Conservation (phyloP, 2,888 invertebrate genomes). For the Epinotia demarniana region DNA sequence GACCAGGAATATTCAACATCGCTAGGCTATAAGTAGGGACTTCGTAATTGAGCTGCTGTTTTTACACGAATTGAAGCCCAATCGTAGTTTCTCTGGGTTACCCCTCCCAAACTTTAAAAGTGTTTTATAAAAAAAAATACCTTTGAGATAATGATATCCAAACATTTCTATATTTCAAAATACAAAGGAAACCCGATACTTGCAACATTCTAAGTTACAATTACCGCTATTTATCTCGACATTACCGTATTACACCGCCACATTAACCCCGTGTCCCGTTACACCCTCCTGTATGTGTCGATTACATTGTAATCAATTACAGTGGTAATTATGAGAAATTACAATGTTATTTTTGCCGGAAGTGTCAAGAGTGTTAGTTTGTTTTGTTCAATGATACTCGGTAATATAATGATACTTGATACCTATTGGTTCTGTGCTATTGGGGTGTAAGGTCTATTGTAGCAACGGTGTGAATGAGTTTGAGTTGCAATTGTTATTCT, state of each 20-base stretch:
- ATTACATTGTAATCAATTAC: conserved; percentile 32
- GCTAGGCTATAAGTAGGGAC: background rate
- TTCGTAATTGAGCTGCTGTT: background rate
- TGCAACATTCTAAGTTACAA: conserved; percentile 25
- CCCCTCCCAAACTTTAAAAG: background rate
- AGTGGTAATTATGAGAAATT: conserved; percentile 29
- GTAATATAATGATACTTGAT: conserved; percentile 24
- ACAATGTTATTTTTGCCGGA: conserved; percentile 32
- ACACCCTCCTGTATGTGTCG: conserved; percentile 21
- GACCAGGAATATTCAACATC: background rate
- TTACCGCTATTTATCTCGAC: conserved; percentile 14
- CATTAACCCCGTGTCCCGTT: conserved; percentile 12
- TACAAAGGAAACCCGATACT: conserved; percentile 20
- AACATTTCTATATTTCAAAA: conserved; percentile 2
- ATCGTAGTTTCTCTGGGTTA: background rate
- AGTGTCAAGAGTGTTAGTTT: conserved; percentile 27
- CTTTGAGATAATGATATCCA: background rate
- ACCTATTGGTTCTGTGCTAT: too few species aligned
- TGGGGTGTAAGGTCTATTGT: conserved; percentile 16
- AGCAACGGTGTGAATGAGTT: conserved; percentile 27
- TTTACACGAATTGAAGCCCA: background rate
- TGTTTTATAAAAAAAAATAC: background rate
- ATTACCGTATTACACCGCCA: conserved; percentile 12
- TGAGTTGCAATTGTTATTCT: conserved; percentile 19
- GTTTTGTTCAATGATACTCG: conserved; percentile 29